phyloP scores from a whole-genome alignment of 2,888 invertebrate genomes.

The Hyalella azteca region DNA sequence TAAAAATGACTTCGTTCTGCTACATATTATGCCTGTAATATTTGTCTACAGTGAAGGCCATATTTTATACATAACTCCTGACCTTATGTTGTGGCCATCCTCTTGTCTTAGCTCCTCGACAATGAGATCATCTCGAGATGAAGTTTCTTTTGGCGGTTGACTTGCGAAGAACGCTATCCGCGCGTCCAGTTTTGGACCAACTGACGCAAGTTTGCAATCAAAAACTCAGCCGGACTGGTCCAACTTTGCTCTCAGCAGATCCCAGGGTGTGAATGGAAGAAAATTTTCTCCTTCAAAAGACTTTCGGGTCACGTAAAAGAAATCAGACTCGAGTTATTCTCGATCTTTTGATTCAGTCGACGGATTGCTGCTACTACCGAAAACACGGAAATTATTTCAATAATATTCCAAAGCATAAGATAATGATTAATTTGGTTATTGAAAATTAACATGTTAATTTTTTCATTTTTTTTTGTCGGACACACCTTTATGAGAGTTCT shows the following conservation, averaged over 20 bases:
- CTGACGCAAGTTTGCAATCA: slow-evolving; percentile 34
- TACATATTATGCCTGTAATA: too few relatives aligned
- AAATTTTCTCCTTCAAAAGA: slow-evolving; percentile 23
- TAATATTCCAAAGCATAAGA: too few relatives aligned
- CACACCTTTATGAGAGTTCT: too few relatives aligned
- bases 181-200: slow-evolving; percentile 18
- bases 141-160: slow-evolving; percentile 11
- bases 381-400: too few relatives aligned
- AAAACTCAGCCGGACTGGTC: slow-evolving; percentile 31
- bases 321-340: not conserved
- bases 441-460: too few relatives aligned
- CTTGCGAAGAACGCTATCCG: not conserved
- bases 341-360: too few relatives aligned
- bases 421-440: too few relatives aligned
- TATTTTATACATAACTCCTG: not conserved
- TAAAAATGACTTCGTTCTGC: too few relatives aligned
- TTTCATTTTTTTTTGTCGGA: too few relatives aligned
- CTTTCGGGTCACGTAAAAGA: not conserved
- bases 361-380: too few relatives aligned
- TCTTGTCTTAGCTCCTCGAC: not conserved
- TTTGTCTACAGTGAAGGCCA: too few relatives aligned
- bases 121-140: slow-evolving; percentile 12
- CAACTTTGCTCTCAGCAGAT: slow-evolving; percentile 35
- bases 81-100: not conserved
- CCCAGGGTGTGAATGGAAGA: slow-evolving; percentile 20